Base-by-base conservation (phyloP, 2,888 invertebrate genomes). In the Sinopyrophorus schimmeli region DNA sequence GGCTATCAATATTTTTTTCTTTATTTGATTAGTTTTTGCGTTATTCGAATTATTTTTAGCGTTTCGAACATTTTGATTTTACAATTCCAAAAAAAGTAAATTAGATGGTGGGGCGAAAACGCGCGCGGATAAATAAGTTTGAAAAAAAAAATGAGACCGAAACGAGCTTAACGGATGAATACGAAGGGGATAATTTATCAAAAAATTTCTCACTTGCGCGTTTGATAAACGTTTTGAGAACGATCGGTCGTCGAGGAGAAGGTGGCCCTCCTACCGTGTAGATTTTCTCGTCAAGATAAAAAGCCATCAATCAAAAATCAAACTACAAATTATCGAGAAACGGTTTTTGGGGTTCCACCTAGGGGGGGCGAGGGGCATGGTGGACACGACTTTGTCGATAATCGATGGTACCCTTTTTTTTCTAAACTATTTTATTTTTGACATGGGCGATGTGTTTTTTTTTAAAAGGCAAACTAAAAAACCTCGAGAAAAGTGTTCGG, bases 1-100 rank as follows among this genome's bases (percentile, higher is more conserved):
- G 59, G 59, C 66, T 64, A 69, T 69, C 66, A 69, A 69, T 69
- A 68, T 68, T 68, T 67, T 65, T 57, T 58, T 63, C 56, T 63
- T 65, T 66, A 66, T 66, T 67, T 64, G 66, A 66, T 65, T 67
- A 65, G 41, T 47, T 57, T 57, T 57, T 51, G 46, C 43, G 52
- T 55, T 54, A 54, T 53, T 51, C 49, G 57, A 50, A 53, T 56
- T 54, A 42, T 54, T 47, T 54, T 54, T 44, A 42, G 38, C 18
- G 43, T 18, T n/a, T n/a, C n/a, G n/a, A n/a, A n/a, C n/a, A n/a
- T n/a, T n/a, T n/a, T n/a, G n/a, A n/a, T n/a, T n/a, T n/a, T n/a
- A n/a, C n/a, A n/a, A n/a, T n/a, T n/a, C n/a, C n/a, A n/a, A n/a
- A n/a, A n/a, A n/a, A n/a, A n/a, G n/a, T n/a, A n/a, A n/a, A n/a